Evolutionary conservation across 2,113 vertebrate species (phyloP), one percentile per base, ranked within the genome.

Genomic region (Corapipo altera): DNA sequence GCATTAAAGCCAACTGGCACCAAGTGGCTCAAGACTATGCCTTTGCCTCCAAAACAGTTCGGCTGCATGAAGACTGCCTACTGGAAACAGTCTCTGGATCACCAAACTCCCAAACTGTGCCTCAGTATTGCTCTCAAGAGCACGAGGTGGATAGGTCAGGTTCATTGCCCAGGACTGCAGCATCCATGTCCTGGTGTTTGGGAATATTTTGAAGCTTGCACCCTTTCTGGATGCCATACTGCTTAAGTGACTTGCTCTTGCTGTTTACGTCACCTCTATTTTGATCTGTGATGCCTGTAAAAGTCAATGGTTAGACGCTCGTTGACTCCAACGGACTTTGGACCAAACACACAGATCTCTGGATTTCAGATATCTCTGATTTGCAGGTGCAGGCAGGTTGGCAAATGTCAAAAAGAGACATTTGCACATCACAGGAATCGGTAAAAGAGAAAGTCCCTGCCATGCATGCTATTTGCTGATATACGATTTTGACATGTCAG

Each of bases 291-390:
- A 66, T 88, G 33, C 24, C 32, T 52, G n/a, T 75, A 61, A 75
- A 80, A 91, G 55, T 84, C 69, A 49, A 7, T 65, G 35, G 32
- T 57, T 70, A 52, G 24, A 20, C 16, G 32, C 37, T 79, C 26
- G 9, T 67, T 93, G 85, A 95, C 55, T 88, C 20, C 17, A 48
- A 9, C 39, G 51, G 52, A 93, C 78, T 94, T 93, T 64, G 39
- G 27, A 39, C 55, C 46, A 83, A 85, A 76, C 3, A 6, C 33
- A 66, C 1, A 1, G 28, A 51, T 73, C 41, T 59, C 41, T 73
- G 59, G 54, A 51, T 89, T 95, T 94, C 62, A 58, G 26, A 57
- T 59, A 39, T 43, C 27, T 94, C 76, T 75, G 39, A 65, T 79
- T 59, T 43, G 30, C 67, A 83, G 72, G 67, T 61, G 32, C 59